Evolutionary conservation across 1,140 invertebrate species (phyloP), one percentile per base, ranked within the genome.

Genomic region (Lucilia sericata): DNA sequence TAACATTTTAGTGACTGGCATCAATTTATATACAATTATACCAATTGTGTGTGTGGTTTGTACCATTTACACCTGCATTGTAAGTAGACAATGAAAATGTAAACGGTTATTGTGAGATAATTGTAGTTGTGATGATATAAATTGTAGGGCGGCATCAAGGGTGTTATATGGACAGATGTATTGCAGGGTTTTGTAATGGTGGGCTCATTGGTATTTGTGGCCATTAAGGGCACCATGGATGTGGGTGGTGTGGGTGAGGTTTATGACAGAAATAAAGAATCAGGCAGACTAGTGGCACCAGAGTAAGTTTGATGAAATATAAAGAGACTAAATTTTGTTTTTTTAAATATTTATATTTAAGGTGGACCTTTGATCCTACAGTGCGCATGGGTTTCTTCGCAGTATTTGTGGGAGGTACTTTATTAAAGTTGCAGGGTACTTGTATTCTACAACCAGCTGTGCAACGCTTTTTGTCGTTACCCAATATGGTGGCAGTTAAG

Each of bases 401-500:
- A 0, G 92, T 96, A 17, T 89, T 95, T 74, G 91, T 98, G 85
- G 97, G 96, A 0, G 95, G 95, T 0, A 94, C 94, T 87, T 92
- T 97, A 34, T 96, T 95, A 85, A 96, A 94, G 93, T 93, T 95
- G 0, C 93, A 95, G 80, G 94, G 96, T 82, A 96, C 96, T 88
- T 94, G 95, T n/a, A 95, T 96, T 30, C 96, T 97, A 91, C 97
- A 97, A 91, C 94, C 96, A 13, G 95, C 96, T 92, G 95, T 97
- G 0, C 96, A 98, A 87, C 92, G 97, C 60, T 97, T 96, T 86
- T 94, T 96, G 47, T 94, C 96, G 0, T 89, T 96, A 83, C 93
- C 95, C 4, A 93, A 93, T 12, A 92, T 94, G 65, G 92, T 93
- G 91, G 92, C 92, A 86, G 95, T 95, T 85, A 91, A 93, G 91